Base-by-base conservation (phyloP, 1,140 invertebrate genomes). In the Drosophila rhopaloa region DNA sequence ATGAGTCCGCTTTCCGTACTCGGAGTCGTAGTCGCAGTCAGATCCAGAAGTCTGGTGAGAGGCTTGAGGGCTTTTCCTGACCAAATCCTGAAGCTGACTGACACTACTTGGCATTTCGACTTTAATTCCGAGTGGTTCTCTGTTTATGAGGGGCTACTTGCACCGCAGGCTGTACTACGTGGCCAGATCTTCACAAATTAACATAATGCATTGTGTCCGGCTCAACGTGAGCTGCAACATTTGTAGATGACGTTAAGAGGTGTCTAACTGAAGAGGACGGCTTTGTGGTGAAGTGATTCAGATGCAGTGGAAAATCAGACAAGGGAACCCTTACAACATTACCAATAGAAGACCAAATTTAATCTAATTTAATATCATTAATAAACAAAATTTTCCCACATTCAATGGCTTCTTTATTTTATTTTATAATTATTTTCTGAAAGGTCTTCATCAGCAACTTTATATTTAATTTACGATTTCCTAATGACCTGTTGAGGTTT, bases 81-180 rank as follows among this genome's bases (percentile, higher is more conserved):
- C 66, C 66, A 65, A 66, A 50, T 54, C 53, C 63, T 88, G 84
- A 40, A 10, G 29, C 58, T 75, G 84, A 84, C 80, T 78, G 65
- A 60, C 62, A 73, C 65, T 58, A 56, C 83, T 88, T 60, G 55
- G 76, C 71, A 76, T 65, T 62, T 73, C 53, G 79, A 44, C 68
- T 88, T 79, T 74, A 75, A 88, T 75, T 79, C 68, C 62, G 81
- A 89, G 67, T 74, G 67, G 55, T 41, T 71, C 51, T 74, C 50
- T 59, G 41, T 54, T 57, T 70, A 70, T 60, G 61, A 54, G 61
- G n/a, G 62, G 53, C 38, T 51, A 44, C 41, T 27, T 55, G 56
- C n/a, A 53, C 37, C 41, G 37, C 53, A 47, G 38, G 53, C 73
- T 54, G 62, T 8, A 32, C 35, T 53, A 53, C 71, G 51, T 55